Evolutionary conservation across 2,797 vertebrate species (phyloP).

Genomic region (Chelidonichthys spinosus): DNA sequence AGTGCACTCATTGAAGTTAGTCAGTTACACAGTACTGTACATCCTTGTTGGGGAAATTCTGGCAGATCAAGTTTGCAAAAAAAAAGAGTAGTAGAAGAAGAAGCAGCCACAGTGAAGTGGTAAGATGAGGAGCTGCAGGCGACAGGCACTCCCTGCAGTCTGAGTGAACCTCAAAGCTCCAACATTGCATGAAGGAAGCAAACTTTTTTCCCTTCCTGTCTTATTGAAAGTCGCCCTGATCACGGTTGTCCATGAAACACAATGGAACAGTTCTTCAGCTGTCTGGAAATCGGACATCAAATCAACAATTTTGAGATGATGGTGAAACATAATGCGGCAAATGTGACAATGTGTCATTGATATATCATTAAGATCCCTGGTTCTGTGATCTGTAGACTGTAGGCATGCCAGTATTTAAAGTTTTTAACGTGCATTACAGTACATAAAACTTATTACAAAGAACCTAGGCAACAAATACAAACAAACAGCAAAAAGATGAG

Average conservation of each 20-base stretch:
- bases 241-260: not conserved
- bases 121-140: constrained; percentile 3
- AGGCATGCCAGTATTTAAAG: constrained; percentile 5
- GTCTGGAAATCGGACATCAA: not conserved
- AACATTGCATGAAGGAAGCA: constrained; percentile 5
- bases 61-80: constrained; percentile 7
- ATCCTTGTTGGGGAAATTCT: constrained; percentile 12
- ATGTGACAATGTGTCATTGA: no score
- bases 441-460: constrained; percentile 53
- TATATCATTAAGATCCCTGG: not conserved
- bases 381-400: not conserved
- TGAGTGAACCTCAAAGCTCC: constrained; percentile 10
- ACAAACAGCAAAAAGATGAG: constrained; percentile 57
- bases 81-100: not conserved
- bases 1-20: not conserved
- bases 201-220: constrained; percentile 5
- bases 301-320: not conserved
- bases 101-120: constrained; percentile 8
- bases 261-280: not conserved
- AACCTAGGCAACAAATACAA: constrained; percentile 58
- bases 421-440: constrained; percentile 31
- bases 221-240: constrained; percentile 9
- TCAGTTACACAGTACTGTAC: not conserved
- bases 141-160: not conserved
- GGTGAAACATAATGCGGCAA: no score